A percentile compares a stretch with the other conserved stretches of the same genome.
phyloP scores from a whole-genome alignment of 2,113 vertebrate species.

The Rhabdornis inornatus region DNA sequence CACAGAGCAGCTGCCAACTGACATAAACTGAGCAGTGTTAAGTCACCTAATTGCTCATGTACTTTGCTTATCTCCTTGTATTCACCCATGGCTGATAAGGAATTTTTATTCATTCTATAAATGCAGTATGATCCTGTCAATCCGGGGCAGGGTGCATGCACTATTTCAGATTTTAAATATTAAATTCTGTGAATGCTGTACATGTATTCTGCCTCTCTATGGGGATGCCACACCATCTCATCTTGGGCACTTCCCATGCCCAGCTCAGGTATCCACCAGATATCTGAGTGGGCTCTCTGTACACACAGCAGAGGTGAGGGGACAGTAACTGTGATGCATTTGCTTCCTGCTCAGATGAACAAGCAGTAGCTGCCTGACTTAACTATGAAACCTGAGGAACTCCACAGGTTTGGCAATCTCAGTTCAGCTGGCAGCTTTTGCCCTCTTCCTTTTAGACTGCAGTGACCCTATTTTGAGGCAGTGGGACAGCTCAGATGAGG shows the following conservation, averaged over 20 bases:
- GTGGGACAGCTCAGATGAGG: background rate
- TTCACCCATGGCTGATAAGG: background rate
- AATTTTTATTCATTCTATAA: constrained; percentile 19
- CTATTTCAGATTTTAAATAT: background rate
- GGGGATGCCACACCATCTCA: background rate
- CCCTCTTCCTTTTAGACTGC: background rate
- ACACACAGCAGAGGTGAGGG: background rate
- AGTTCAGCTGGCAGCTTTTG: background rate
- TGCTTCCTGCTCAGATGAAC: background rate
- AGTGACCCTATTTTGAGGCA: background rate
- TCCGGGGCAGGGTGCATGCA: background rate
- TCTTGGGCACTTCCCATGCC: background rate
- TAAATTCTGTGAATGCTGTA: background rate
- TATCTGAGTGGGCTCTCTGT: background rate
- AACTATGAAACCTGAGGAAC: background rate
- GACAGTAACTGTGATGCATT: background rate
- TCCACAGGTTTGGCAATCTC: background rate
- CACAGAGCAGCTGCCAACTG: background rate
- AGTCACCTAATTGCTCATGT: background rate
- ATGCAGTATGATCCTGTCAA: background rate
- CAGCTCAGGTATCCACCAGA: background rate
- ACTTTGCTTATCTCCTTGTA: constrained; percentile 24
- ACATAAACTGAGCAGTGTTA: background rate
- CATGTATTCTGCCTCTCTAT: background rate
- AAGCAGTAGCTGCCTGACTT: background rate